Base-by-base conservation (phyloP, 2,113 vertebrate genomes). In the Edolisoma coerulescens region DNA sequence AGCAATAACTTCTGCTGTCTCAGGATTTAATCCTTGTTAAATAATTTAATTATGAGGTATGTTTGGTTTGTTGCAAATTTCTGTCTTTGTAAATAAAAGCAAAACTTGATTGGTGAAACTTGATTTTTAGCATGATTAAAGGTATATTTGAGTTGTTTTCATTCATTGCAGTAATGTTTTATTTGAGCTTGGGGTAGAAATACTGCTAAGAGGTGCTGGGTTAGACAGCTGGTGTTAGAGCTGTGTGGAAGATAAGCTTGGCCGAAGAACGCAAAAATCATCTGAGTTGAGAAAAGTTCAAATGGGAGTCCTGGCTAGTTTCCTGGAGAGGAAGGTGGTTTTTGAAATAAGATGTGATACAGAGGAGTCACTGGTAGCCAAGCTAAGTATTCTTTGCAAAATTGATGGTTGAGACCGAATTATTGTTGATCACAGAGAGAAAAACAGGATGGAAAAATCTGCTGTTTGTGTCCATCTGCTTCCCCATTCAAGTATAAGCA, bases 61-160 rank as follows among this genome's bases (percentile, higher is more conserved):
- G 26, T 71, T 41, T 93, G 39, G 28, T 67, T 84, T 96, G 54
- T 76, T 96, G 56, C 95, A 89, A 88, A 90, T 26, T 94, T 84
- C 88, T 97, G 79, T 95, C 95, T 97, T 95, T 89, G 9, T 90
- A 84, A 95, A 95, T 94, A 73, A 97, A 96, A 96, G 45, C 30
- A 37, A 97, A 95, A 90, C 16, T 53, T 67, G 20, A 37, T 69
- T 12, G 56, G 37, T 84, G 44, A 73, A 57, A 57, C 7, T 91
- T 89, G 49, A 94, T 94, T 96, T 94, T 96, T 59, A 91, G 70
- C 19, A 61, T 84, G n/a, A 54, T 84, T 94, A 77, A 70, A 91
- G 47, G 42, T 23, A 56, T 83, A 67, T 57, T 65, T 86, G 57
- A 52, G 10, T 73, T 88, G 35, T 18, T 69, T 79, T 79, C 67